Evolutionary conservation across 2,113 vertebrate genomes (phyloP), one percentile per base, ranked within the genome.

Genomic region (Gallinago undulata): DNA sequence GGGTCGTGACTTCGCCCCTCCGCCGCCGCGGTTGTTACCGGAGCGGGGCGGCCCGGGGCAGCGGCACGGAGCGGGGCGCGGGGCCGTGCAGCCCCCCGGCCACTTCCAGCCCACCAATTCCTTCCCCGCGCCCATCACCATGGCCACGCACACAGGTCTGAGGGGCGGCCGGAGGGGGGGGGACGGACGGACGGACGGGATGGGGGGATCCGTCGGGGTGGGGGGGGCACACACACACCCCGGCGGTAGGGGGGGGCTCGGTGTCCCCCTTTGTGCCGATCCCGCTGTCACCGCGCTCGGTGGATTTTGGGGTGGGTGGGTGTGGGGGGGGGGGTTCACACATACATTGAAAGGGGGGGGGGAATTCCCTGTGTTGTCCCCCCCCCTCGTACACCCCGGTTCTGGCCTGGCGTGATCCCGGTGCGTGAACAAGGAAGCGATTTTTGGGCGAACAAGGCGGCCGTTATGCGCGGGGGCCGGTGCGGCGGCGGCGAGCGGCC

Each of bases 131-230:
- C 99, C 99, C 97, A 98, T 99, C 97, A 98, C 99, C 95, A 99
- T 99, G 99, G 98, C 99, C 97, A 98, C 99, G 78, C 99, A 99
- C 98, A 98, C 99, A 99, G 99, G 99, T 99, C 97, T 98, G 99
- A 84, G 55, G 73, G n/a, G 24, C 9, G 8, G 76, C 9, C 33
- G 51, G 22, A 35, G 45, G 27, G 37, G 47, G 33, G 50, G 59
- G 1, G 15, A 0, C 12, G 51, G 81, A n/a, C n/a, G 16, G 53
- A 12, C 13, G 43, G 41, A 39, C 37, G 41, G 41, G 41, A 39
- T 39, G 41, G 41, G 41, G 41, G 41, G 41, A 10, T 39, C 37
- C 37, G 37, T 41, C 41, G 43, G 43, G 43, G 43, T 12, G 15
- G 43, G 15, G 14, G 43, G 43, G 43, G 13, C 14, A 43, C 43